Percentiles rank a stretch among this genome's conserved stretches.
These are phyloP conservation scores for Labeo catla DNA, from an alignment of 2,113 vertebrate species.

Conservation along the genomic window DNA sequence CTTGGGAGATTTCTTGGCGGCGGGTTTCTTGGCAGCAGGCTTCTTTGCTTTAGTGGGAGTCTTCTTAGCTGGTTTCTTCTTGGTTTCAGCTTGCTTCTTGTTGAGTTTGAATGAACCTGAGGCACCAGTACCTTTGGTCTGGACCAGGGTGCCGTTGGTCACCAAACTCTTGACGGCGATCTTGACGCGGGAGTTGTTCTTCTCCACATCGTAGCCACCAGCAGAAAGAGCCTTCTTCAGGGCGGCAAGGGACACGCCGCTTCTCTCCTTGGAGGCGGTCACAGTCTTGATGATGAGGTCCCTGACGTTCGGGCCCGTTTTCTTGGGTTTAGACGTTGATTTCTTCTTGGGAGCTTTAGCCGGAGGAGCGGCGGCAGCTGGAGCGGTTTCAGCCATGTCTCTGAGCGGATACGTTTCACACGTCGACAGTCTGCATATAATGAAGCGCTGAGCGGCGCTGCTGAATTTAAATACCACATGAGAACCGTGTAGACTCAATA, in stretches of 20 bases:
- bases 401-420: too few relatives aligned
- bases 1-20: not conserved
- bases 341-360: not conserved
- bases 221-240: slow-evolving; percentile 27
- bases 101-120: not conserved
- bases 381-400: not conserved
- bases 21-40: not conserved
- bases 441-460: too few relatives aligned
- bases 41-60: not conserved
- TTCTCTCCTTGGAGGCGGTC: slow-evolving; percentile 3
- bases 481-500: too few relatives aligned
- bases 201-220: not conserved
- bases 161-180: not conserved
- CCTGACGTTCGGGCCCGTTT: not conserved
- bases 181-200: slow-evolving; percentile 20
- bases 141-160: not conserved
- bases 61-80: not conserved
- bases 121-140: not conserved
- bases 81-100: not conserved
- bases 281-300: slow-evolving; percentile 16
- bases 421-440: too few relatives aligned
- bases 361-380: not conserved
- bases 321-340: not conserved
- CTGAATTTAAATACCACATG: too few relatives aligned
- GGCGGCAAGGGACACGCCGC: slow-evolving; percentile 21